These are phyloP conservation scores for Helarctos malayanus DNA, from an alignment of 2,797 vertebrate genomes.

Conservation along the genomic window DNA sequence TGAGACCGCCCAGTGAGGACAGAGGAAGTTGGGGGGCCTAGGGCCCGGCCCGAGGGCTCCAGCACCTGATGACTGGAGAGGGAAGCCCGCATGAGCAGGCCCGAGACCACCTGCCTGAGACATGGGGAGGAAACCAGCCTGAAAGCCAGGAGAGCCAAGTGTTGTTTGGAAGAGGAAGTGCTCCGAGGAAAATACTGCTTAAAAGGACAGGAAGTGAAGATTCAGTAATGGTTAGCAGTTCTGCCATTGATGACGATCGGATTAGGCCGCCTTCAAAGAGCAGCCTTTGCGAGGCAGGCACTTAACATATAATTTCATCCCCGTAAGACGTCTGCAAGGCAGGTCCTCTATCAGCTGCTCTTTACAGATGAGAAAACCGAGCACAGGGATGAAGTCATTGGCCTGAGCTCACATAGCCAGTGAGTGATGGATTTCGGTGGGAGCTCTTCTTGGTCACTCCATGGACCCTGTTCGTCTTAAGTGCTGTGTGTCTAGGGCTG, in stretches of 20 bases:
- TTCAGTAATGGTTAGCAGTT: neutral
- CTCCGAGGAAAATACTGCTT: neutral
- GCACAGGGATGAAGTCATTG: neutral
- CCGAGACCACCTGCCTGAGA: neutral
- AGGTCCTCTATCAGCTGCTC: neutral
- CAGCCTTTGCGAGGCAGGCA: neutral
- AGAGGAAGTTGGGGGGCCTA: neutral
- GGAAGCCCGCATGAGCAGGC: neutral
- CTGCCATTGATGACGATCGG: too few relatives aligned
- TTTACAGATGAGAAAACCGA: constrained; percentile 13
- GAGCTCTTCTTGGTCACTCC: neutral
- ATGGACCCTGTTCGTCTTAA: neutral
- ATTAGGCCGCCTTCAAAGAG: neutral
- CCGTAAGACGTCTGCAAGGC: neutral
- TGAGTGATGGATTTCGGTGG: neutral
- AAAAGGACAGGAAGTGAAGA: neutral
- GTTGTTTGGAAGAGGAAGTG: neutral
- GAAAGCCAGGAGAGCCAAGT: neutral
- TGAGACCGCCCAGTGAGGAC: neutral
- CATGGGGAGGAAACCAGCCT: neutral
- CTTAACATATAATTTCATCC: neutral
- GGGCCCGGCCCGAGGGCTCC: neutral
- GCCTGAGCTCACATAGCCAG: neutral
- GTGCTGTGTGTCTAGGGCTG: neutral
- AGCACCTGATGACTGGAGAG: neutral